Evolutionary conservation across 2,113 vertebrate genomes (phyloP).

Genomic region (Choloepus hoffmanni): DNA sequence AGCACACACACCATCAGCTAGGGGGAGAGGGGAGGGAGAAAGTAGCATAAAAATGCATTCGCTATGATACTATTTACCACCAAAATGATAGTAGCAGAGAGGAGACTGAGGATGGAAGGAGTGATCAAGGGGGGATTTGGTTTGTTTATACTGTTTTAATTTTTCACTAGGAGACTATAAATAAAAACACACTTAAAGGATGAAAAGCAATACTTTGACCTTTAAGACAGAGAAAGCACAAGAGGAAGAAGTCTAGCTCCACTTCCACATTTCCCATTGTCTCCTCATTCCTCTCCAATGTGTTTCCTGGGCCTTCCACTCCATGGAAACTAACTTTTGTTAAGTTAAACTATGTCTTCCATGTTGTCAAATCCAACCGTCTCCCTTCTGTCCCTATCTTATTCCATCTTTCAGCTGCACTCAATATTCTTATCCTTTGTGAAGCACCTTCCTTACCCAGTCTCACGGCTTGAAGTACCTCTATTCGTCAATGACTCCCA

Average conservation of each 20-base stretch:
- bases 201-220: too few relatives aligned
- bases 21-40: too few relatives aligned
- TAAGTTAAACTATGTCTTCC: background rate
- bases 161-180: background rate
- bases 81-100: background rate
- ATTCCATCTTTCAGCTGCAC: background rate
- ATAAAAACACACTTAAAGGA: background rate
- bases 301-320: background rate
- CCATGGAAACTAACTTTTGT: background rate
- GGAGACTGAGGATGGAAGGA: background rate
- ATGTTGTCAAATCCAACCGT: background rate
- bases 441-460: background rate
- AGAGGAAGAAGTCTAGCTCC: too few relatives aligned
- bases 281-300: background rate
- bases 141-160: background rate
- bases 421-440: background rate
- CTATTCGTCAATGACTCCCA: background rate
- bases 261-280: background rate
- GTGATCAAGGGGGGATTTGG: too few relatives aligned
- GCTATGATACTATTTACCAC: background rate
- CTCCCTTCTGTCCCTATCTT: background rate
- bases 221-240: too few relatives aligned
- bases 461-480: background rate
- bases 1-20: too few relatives aligned
- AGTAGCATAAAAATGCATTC: background rate